Base-by-base conservation (phyloP, 2,797 vertebrate species). In the Pampus argenteus region DNA sequence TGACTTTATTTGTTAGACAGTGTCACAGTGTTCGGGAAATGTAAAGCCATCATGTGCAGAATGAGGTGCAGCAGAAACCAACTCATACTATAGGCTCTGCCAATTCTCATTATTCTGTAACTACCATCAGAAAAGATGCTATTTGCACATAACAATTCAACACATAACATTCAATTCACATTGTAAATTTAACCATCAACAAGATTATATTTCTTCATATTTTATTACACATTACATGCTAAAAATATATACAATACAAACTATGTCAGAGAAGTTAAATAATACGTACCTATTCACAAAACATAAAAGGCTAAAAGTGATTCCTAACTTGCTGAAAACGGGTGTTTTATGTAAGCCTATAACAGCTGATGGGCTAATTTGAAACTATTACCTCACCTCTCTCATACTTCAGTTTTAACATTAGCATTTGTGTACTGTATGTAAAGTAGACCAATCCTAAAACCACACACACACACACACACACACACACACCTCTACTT, bases 401-500 rank as follows among this genome's bases (percentile, higher is more conserved):
- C 7, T n/a, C 20, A 18, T 14, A 15, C 20, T 31, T 64, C 26
- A 57, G 10, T 34, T 10, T 42, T 3, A 14, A 44, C 42, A 38
- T 15, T 31, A 50, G 18, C 22, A 29, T 14, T 18, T 4, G n/a
- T n/a, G n/a, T n/a, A n/a, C 20, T 51, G 26, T 14, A 26, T 10
- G 11, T 11, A 54, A 23, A 17, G 25, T 44, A 5, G 4, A 34
- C 5, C 9, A 26, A 26, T 54, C 38, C 11, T 25, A 15, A 45
- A 52, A 62, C 4, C 9, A 55, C 18, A 18, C 17, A 20, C 13
- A 6, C 29, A 56, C 40, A 45, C 51, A 42, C 14, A 9, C 10
- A 23, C 31, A 34, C 31, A 34, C 31, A 34, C 31, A 29, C 2
- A 34, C 86, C 83, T 87, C 90, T 75, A 44, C 76, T 86, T 5